Base-by-base conservation (phyloP, 2,113 vertebrate genomes). In the Mesoclemmys tuberculata region DNA sequence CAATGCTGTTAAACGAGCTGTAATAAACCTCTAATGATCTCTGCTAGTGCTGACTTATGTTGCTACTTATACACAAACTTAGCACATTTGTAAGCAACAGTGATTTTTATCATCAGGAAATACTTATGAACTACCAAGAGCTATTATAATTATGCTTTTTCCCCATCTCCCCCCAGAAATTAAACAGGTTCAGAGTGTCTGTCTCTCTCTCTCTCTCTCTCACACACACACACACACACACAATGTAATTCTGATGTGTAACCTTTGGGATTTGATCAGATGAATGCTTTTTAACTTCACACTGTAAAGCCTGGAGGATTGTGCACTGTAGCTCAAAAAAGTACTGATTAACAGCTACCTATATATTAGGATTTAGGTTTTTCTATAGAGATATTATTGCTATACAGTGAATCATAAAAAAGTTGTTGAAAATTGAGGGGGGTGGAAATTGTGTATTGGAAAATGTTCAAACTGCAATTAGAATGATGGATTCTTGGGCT, bases 31-130 rank as follows among this genome's bases (percentile, higher is more conserved):
- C 27, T 77, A 41, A 82, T 88, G 74, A 90, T 93, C 44, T 88
- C 56, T 49, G 21, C 74, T 87, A 84, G 92, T 90, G 90, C 38
- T 94, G 89, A 92, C 68, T 46, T 51, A 85, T 55, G 80, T 93
- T 83, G 35, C 56, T 84, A 88, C 31, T 51, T 90, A 48, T 84
- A 84, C 74, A 58, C 71, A 46, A 80, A 44, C 71, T 24, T 41
- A 75, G 71, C 10, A 44, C 64, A 61, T 85, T 61, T 90, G 89
- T 92, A 91, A 10, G 27, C 56, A 82, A 24, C 11, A 56, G 14
- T 80, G 91, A 88, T 89, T 92, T 83, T 49, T 86, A n/a, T 82
- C 92, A 55, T 88, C 90, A 19, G 21, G 78, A 92, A 82, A 54
- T 84, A 14, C n/a, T 93, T 87, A 85, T 74, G 27, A 87, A n/a